These are phyloP conservation scores for Alexandromys fortis DNA, from an alignment of 2,113 vertebrate genomes.

Conservation along the genomic window DNA sequence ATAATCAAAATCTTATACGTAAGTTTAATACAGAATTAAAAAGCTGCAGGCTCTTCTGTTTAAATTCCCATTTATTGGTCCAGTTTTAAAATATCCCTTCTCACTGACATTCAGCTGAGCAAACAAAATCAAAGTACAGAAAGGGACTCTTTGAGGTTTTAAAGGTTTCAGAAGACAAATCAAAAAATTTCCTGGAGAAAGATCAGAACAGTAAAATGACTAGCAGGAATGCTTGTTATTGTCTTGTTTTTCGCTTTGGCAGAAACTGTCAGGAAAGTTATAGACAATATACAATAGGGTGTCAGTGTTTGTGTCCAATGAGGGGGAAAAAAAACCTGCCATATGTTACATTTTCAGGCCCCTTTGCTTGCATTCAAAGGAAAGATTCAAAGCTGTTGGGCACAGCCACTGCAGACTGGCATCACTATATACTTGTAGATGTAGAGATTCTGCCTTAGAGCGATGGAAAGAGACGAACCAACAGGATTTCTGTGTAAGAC, in stretches of 20 bases:
- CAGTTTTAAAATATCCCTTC: slow-evolving; percentile 2
- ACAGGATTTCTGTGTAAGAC: not conserved
- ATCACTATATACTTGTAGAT: not conserved
- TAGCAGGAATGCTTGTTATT: not conserved
- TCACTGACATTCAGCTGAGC: slow-evolving; percentile 45
- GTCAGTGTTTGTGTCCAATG: slow-evolving; percentile 43
- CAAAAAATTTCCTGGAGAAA: slow-evolving; percentile 63
- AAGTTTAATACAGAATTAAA: not conserved
- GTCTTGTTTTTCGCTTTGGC: not conserved
- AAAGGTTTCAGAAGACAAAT: slow-evolving; percentile 51
- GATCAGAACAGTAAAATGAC: slow-evolving; percentile 52
- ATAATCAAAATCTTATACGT: not conserved
- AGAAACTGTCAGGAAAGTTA: slow-evolving; percentile 38
- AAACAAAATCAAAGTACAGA: not conserved
- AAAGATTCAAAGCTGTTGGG: not conserved
- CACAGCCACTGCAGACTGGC: not conserved
- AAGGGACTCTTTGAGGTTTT: slow-evolving; percentile 40
- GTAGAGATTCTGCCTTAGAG: not conserved
- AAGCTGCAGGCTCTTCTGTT: slow-evolving; percentile 5
- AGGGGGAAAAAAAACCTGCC: not conserved
- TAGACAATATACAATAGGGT: not conserved
- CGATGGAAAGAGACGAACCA: not conserved
- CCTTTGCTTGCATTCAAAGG: not conserved
- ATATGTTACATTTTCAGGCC: slow-evolving; percentile 3
- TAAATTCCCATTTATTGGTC: slow-evolving; percentile 37